Conservation (phyloP, 2,888 invertebrate species). For the Spodoptera picta region DNA sequence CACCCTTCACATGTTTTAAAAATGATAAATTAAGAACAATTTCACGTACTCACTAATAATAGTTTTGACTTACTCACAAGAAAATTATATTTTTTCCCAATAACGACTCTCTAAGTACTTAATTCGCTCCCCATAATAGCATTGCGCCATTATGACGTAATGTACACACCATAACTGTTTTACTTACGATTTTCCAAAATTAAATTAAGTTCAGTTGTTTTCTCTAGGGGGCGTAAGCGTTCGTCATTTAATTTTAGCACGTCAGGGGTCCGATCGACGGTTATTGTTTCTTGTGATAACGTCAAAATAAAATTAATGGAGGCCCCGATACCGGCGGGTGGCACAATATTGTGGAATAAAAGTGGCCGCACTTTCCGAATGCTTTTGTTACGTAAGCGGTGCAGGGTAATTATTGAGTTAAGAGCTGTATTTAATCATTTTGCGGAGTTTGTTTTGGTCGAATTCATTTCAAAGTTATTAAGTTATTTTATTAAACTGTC, state of each 20-base stretch:
- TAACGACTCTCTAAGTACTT: too few species aligned
- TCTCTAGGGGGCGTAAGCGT: slow-evolving; percentile 35
- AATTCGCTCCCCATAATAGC: too few species aligned
- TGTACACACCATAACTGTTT: slow-evolving; percentile 5
- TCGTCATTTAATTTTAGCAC: slow-evolving; percentile 51
- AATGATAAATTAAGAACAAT: too few species aligned
- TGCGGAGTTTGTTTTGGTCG: too few species aligned
- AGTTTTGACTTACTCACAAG: too few species aligned
- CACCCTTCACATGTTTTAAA: too few species aligned
- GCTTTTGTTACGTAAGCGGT: slow-evolving; percentile 7
- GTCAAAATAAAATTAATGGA: slow-evolving; percentile 62
- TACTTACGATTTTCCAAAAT: slow-evolving; percentile 34
- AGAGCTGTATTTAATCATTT: not conserved
- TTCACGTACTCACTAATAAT: too few species aligned
- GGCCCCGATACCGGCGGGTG: slow-evolving; percentile 32
- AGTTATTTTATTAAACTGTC: too few species aligned
- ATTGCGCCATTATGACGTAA: not conserved
- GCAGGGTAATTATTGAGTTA: slow-evolving; percentile 17
- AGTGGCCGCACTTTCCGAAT: slow-evolving; percentile 16
- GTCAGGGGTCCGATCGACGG: slow-evolving; percentile 51
- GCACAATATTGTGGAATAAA: slow-evolving; percentile 39
- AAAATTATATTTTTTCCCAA: too few species aligned
- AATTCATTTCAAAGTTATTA: too few species aligned
- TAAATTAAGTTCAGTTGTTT: slow-evolving; percentile 33
- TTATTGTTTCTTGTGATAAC: slow-evolving; percentile 60